Conservation (phyloP, 1,140 invertebrate genomes). For the Hesperophylax magnus region DNA sequence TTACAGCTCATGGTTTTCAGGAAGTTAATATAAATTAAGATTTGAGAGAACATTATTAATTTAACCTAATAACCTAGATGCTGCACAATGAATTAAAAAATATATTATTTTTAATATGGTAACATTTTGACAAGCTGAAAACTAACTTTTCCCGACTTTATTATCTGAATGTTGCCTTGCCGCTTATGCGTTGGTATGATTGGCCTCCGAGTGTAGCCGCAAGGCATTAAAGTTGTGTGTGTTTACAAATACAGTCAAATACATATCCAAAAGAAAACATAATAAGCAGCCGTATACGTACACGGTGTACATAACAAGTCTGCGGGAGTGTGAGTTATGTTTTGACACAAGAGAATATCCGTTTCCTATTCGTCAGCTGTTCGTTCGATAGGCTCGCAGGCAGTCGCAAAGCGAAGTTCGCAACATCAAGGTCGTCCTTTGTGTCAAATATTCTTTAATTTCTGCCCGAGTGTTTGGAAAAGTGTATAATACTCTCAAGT, state of each 20-base stretch:
- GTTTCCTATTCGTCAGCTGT: slow-evolving; percentile 51
- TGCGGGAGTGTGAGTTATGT: slow-evolving; percentile 17
- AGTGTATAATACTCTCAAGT: slow-evolving; percentile 37
- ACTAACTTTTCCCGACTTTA: background rate
- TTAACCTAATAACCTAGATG: too few species aligned
- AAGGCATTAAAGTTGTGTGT: background rate
- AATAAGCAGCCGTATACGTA: background rate
- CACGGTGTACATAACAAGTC: background rate
- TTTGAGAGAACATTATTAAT: too few species aligned
- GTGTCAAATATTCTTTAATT: slow-evolving; percentile 63
- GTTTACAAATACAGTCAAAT: background rate
- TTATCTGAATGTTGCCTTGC: background rate
- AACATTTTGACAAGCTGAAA: background rate
- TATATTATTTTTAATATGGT: too few species aligned
- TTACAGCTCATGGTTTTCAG: too few species aligned
- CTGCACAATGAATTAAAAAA: too few species aligned
- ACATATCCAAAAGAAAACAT: background rate
- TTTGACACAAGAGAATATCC: slow-evolving; percentile 49
- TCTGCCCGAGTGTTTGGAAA: slow-evolving; percentile 30
- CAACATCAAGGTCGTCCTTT: slow-evolving; percentile 71
- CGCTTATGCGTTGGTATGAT: background rate
- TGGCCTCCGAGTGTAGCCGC: background rate
- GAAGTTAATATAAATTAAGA: too few species aligned
- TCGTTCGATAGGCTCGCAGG: slow-evolving; percentile 43
- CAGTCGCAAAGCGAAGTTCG: slow-evolving; percentile 61